These are phyloP conservation scores for Hippocampus mohnikei DNA, from an alignment of 2,113 vertebrate species.

Conservation along the genomic window DNA sequence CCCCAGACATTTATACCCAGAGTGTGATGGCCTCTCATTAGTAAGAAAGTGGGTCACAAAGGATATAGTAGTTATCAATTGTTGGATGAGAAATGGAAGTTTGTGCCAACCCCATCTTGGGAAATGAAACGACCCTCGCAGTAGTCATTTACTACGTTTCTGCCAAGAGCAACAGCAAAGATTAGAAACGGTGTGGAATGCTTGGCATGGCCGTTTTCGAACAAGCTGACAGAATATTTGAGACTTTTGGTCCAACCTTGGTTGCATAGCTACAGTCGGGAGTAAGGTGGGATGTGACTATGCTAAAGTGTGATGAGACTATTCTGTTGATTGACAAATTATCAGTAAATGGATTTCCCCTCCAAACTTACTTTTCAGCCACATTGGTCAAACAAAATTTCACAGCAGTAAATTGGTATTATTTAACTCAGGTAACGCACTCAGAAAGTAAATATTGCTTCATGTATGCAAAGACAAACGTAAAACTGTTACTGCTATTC, in stretches of 20 bases:
- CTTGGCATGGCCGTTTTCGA: slow-evolving; percentile 61
- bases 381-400: background rate
- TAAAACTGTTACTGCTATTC: background rate
- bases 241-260: slow-evolving; percentile 49
- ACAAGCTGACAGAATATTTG: slow-evolving; percentile 56
- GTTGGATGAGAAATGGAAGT: slow-evolving; percentile 46
- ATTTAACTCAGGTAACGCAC: background rate
- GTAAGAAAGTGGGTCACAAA: slow-evolving; percentile 62
- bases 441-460: background rate
- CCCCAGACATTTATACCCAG: slow-evolving; percentile 46
- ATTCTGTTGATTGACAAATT: slow-evolving; percentile 28
- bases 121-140: slow-evolving; percentile 65
- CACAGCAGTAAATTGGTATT: background rate
- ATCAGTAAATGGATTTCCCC: background rate
- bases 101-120: slow-evolving; percentile 59
- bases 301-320: slow-evolving; percentile 27
- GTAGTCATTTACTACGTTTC: slow-evolving; percentile 61
- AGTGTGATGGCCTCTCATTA: slow-evolving; percentile 68
- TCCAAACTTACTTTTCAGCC: background rate
- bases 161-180: slow-evolving; percentile 70
- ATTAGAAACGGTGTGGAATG: slow-evolving; percentile 68
- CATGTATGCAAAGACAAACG: background rate
- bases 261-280: slow-evolving; percentile 29
- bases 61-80: slow-evolving; percentile 60
- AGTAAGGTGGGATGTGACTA: slow-evolving; percentile 31